Base-by-base conservation (phyloP, 2,797 vertebrate genomes). In the Oreochromis grahami region DNA sequence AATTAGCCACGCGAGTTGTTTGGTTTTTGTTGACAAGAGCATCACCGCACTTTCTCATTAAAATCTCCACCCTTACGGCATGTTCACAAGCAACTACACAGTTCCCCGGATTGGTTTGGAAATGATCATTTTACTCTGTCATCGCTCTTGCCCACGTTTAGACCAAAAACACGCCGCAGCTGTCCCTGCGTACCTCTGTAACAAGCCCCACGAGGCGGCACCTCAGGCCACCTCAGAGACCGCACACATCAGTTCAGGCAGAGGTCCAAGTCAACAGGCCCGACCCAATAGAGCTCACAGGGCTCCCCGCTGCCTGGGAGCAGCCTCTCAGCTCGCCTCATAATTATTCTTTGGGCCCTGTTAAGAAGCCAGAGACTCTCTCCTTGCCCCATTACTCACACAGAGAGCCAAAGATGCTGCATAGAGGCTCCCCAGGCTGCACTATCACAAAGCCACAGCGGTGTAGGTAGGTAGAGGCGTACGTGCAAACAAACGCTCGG, bases 281-380 rank as follows among this genome's bases (percentile, higher is more conserved):
- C 45, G 60, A 77, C 82, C 81, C 83, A 83, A 52, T 83, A 70
- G 86, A 89, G 88, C 89, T 90, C 84, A 82, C 82, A 72, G 81
- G 29, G 78, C 87, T 85, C 68, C 84, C 87, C 70, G 79, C 48
- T 86, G 85, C 87, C 85, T 68, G 63, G 79, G 52, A 89, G 89
- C 80, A 84, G 88, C 60, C 81, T 82, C 88, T 88, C 84, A 77
- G 78, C 86, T 86, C 15, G 51, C 81, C 90, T 94, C 90, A 88
- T 95, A 93, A 94, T 94, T 94, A 95, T 94, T 95, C 92, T 87
- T 86, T 86, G 88, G 87, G 92, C 88, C 90, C 86, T 26, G 84
- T 91, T 89, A 88, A 89, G 90, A 87, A 93, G 85, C 88, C 72
- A 83, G 91, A 91, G 89, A 92, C 83, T 80, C 86, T 85, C 76